Percentiles rank a stretch among this genome's conserved stretches.
Conservation (phyloP, 1,140 invertebrate species). For the Sesamia nonagrioides region DNA sequence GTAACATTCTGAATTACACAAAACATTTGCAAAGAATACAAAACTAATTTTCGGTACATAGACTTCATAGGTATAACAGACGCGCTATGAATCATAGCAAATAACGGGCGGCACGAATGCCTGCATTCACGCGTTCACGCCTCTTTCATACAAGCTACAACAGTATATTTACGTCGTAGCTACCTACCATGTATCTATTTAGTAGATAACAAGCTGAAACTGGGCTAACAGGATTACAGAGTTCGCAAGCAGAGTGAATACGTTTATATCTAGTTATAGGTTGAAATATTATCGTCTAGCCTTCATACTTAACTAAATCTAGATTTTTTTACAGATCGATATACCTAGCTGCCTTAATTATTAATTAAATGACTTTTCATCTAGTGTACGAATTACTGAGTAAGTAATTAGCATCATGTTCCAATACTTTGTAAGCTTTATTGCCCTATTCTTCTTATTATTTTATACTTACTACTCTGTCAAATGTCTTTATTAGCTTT, state of each 20-base stretch:
- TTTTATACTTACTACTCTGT: too few species aligned
- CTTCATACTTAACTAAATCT: neutral
- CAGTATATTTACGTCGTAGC: conserved; percentile 19
- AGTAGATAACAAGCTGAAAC: conserved; percentile 66
- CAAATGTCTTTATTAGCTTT: too few species aligned
- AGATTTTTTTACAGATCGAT: neutral
- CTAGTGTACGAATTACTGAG: too few species aligned
- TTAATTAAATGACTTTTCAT: too few species aligned
- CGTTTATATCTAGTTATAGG: conserved; percentile 48
- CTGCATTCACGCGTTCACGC: conserved; percentile 18
- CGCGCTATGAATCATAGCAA: conserved; percentile 22
- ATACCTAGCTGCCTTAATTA: neutral
- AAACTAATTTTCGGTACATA: conserved; percentile 9
- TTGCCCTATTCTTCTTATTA: too few species aligned
- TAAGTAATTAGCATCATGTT: too few species aligned
- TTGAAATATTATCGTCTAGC: conserved; percentile 15
- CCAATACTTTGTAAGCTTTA: too few species aligned
- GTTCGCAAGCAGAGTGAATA: conserved; percentile 50
- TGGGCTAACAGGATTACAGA: conserved; percentile 76
- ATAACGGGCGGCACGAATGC: conserved; percentile 36
- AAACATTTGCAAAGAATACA: conserved; percentile 24
- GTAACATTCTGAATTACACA: neutral
- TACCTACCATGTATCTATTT: conserved; percentile 50
- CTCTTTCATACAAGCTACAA: conserved; percentile 24
- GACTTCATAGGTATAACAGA: conserved; percentile 16